These are phyloP conservation scores for Gymnorhina tibicen DNA, from an alignment of 2,113 vertebrate genomes.

Conservation along the genomic window DNA sequence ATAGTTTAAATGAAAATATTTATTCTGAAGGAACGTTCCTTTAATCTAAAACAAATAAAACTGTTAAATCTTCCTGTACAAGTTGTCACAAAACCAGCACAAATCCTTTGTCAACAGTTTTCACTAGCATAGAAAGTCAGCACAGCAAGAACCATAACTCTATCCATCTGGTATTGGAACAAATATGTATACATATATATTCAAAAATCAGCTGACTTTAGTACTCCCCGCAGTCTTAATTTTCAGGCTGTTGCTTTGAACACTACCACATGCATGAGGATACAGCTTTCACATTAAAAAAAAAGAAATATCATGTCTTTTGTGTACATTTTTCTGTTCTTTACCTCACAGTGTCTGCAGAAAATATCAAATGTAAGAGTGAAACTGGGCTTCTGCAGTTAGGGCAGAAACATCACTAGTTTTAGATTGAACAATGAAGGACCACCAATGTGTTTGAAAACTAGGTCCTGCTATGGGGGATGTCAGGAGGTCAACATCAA, in stretches of 20 bases:
- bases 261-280: not conserved
- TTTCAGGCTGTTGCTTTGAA: not conserved
- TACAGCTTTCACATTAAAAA: not conserved
- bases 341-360: not conserved
- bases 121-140: not conserved
- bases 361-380: not conserved
- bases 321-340: not conserved
- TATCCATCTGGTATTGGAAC: not conserved
- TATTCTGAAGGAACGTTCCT: not conserved
- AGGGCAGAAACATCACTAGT: not conserved
- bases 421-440: not conserved
- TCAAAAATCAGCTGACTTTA: not conserved
- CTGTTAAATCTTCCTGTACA: not conserved
- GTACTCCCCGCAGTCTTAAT: not conserved
- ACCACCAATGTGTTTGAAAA: not conserved
- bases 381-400: not conserved
- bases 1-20: slow-evolving; percentile 21
- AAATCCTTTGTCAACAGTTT: not conserved
- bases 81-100: not conserved
- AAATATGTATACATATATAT: not conserved
- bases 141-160: not conserved
- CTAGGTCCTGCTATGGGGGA: not conserved
- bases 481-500: not conserved
- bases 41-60: slow-evolving; percentile 47
- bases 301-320: not conserved